Evolutionary conservation across 1,140 invertebrate species (phyloP).

Genomic region (Rhyzopertha dominica): DNA sequence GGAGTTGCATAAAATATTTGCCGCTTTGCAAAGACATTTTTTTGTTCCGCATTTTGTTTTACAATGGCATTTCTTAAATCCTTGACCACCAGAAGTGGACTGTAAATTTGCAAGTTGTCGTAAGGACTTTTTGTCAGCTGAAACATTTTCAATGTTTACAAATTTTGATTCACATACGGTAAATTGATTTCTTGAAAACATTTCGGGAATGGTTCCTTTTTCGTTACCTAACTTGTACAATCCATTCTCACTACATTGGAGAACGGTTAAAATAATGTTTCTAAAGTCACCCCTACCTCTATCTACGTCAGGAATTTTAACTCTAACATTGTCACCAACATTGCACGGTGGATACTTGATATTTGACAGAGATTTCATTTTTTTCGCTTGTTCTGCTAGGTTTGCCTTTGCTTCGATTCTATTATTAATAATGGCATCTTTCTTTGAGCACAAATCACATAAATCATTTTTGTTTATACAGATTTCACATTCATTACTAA

Average conservation of each 20-base stretch:
- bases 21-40: conserved; percentile 17
- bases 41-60: conserved; percentile 20
- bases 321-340: conserved; percentile 17
- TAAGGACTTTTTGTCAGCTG: conserved; percentile 18
- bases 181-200: conserved; percentile 23
- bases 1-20: conserved; percentile 20
- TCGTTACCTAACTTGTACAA: conserved; percentile 21
- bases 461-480: too few relatives aligned
- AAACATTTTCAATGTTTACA: conserved; percentile 16
- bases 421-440: too few relatives aligned
- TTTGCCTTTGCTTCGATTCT: too few relatives aligned
- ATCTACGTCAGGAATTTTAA: conserved; percentile 24
- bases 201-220: conserved; percentile 17
- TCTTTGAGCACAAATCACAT: too few relatives aligned
- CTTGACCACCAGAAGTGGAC: conserved; percentile 15
- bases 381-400: conserved; percentile 11
- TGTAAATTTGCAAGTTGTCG: conserved; percentile 16
- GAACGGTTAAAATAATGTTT: conserved; percentile 19
- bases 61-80: conserved; percentile 16
- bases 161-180: conserved; percentile 19
- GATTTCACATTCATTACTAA: too few relatives aligned
- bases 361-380: conserved; percentile 3
- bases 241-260: conserved; percentile 12
- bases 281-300: conserved; percentile 19
- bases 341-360: too few relatives aligned